Evolutionary conservation across 2,888 invertebrate genomes (phyloP), one percentile per base, ranked within the genome.

Genomic region (Bombylius major): DNA sequence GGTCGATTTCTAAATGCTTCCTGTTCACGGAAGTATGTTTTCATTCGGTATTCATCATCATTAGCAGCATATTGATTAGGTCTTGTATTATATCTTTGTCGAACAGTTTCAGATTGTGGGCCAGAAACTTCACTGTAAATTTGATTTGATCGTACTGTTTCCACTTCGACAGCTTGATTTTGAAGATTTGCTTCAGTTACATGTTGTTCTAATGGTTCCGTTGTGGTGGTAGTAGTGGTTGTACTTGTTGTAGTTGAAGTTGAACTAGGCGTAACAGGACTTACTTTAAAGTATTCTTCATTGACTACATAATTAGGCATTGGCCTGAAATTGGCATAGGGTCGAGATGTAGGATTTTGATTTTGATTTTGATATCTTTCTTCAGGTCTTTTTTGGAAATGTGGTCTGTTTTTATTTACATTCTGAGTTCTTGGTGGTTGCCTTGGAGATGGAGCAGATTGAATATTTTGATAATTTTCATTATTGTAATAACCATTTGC

Each of bases 191-290:
- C 6, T 13, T 48, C 33, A 48, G 11, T 32, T 6, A 32, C 32
- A 32, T 48, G 33, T 33, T 13, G 31, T 13, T 32, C 11, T 23
- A 13, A 4, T 9, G 50, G 31, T 32, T 63, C n/a, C 65, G 67
- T 0, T 67, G 66, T 0, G 65, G 58, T 23, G 0, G 66, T 57
- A 5, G 70, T 67, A 0, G 69, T 66, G 0, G 78, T 63, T 1
- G 73, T 68, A 4, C 79, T 78, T 65, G 77, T 65, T 67, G 79
- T 75, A 34, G 75, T 76, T 0, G 77, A 73, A 1, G 69, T 70
- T 12, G 73, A 70, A 54, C 73, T 75, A 9, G 67, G 61, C 47
- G 69, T 69, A 1, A 73, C 69, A n/a, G 63, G 59, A 39, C 64
- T 65, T 12, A 64, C 56, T 56, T 66, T 67, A 55, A 65, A 72